Evolutionary conservation across 2,797 vertebrate species (phyloP).

Genomic region (Chloroceryle amazona): DNA sequence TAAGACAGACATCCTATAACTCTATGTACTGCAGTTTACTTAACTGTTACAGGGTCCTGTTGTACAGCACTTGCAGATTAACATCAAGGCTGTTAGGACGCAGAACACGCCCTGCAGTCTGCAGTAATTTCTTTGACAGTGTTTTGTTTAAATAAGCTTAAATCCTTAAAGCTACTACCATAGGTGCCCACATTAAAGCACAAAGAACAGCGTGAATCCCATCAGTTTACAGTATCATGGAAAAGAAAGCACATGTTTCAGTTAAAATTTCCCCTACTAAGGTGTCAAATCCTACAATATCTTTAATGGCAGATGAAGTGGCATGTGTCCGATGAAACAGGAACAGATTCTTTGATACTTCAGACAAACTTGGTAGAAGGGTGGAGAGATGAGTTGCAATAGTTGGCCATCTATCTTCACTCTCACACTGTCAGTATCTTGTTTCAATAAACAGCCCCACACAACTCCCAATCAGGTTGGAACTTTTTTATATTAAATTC

Average conservation of each 20-base stretch:
- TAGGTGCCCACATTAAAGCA: background rate
- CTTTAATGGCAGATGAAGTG: background rate
- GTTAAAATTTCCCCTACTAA: background rate
- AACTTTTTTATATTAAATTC: background rate
- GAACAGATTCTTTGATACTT: background rate
- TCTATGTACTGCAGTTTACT: background rate
- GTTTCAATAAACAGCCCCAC: background rate
- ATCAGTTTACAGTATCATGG: background rate
- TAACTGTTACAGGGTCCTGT: background rate
- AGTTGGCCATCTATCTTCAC: background rate
- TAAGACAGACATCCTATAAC: background rate
- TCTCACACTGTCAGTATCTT: background rate
- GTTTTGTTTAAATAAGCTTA: background rate
- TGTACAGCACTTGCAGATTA: background rate
- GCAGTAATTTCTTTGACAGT: background rate
- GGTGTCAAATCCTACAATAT: background rate
- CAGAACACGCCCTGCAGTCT: background rate
- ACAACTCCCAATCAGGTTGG: background rate
- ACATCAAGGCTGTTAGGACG: fast-evolving
- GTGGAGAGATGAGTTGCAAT: background rate
- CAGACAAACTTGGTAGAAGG: background rate
- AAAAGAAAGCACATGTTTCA: background rate
- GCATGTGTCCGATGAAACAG: background rate
- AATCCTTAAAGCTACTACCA: background rate
- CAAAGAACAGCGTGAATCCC: background rate